A percentile compares a stretch with the other conserved stretches of the same genome.
Evolutionary conservation across 2,113 vertebrate species (phyloP).

Genomic region (Ardeotis arabs): DNA sequence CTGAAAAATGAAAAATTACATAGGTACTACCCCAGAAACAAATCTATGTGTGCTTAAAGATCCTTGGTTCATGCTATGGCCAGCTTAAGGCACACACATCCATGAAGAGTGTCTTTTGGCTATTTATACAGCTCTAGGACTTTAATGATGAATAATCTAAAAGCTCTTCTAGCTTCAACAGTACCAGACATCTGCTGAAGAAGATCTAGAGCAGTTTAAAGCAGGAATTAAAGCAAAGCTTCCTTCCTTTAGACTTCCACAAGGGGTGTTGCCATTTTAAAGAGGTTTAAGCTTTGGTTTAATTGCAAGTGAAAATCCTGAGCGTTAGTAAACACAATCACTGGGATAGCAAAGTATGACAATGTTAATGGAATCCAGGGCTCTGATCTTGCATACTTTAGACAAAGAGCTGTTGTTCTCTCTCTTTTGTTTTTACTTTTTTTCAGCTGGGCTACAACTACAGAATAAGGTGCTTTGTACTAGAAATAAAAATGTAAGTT

Average conservation of each 20-base stretch:
- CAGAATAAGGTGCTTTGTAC: neutral
- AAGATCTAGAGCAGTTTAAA: neutral
- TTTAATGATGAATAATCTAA: neutral
- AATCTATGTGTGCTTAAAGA: neutral
- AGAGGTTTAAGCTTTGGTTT: conserved; percentile 59
- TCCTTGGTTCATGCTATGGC: neutral
- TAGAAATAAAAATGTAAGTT: neutral
- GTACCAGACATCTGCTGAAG: conserved; percentile 8
- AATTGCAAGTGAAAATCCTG: conserved; percentile 32
- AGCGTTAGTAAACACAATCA: neutral
- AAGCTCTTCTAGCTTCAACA: neutral
- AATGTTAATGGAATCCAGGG: neutral
- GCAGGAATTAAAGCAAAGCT: conserved; percentile 48
- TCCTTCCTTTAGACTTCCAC: neutral
- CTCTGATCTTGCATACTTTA: neutral
- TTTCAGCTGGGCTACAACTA: neutral
- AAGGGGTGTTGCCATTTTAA: conserved; percentile 18
- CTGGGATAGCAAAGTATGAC: neutral
- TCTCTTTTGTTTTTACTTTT: neutral
- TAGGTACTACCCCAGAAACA: neutral
- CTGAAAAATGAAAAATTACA: neutral
- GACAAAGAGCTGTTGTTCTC: neutral
- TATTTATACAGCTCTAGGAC: neutral
- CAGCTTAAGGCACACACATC: neutral
- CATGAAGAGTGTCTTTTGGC: neutral